Evolutionary conservation across 2,888 invertebrate species (phyloP), one percentile per base, ranked within the genome.

Genomic region (Endomychus coccineus): DNA sequence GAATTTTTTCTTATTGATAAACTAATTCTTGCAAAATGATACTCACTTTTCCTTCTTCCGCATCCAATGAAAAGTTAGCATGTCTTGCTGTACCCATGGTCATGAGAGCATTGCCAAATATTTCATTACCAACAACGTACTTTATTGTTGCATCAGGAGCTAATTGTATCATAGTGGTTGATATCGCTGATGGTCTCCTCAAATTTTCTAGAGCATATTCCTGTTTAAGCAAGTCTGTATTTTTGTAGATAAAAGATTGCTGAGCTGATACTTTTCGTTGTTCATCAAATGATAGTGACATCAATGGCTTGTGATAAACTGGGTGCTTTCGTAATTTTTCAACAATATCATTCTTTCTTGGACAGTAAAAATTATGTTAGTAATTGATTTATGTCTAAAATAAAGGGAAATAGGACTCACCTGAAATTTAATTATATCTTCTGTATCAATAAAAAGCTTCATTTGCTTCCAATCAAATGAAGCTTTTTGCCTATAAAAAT

Each of bases 391-490:
- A n/a, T n/a, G n/a, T n/a, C n/a, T n/a, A n/a, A n/a, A n/a, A n/a
- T n/a, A n/a, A n/a, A n/a, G n/a, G n/a, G n/a, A n/a, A n/a, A n/a
- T n/a, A n/a, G n/a, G n/a, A 30, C 17, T 44, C 56, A 76, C 76
- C 66, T 73, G 68, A 40, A 68, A 63, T 36, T 66, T 57, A 27
- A 75, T 57, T 25, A 68, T 59, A n/a, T 73, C 71, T 51, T 72
- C 71, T 25, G 68, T 67, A 48, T 75, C 72, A 15, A 76, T 45
- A 32, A 71, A 56, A 3, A 74, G 40, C 56, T 66, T 71, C 54
- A 77, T 49, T 37, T 75, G 75, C 25, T 78, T 77, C 75, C 82
- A 80, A 49, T 81, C 77, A 52, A 83, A 83, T 0, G 75, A 68
- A 1, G 80, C 75, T 46, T 69, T 71, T 45, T 73, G 71, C 32